Base-by-base conservation (phyloP, 1,140 invertebrate genomes). In the Drosophila paulistorum region DNA sequence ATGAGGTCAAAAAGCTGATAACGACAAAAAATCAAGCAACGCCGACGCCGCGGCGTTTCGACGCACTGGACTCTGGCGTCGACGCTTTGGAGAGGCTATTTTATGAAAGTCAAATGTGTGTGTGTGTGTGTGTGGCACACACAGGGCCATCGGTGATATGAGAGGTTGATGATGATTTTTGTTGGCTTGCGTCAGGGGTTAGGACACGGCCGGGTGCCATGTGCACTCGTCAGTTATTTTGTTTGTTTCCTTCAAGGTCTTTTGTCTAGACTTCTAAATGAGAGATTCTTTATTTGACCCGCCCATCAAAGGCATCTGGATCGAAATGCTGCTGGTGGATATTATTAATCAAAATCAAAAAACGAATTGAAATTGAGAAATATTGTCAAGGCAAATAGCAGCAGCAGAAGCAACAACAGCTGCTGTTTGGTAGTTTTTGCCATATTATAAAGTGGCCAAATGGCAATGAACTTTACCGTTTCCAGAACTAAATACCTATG, bases 401-500 rank as follows among this genome's bases (percentile, higher is more conserved):
- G 11, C 2, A 39, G 11, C 11, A 39, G 3, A 0, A 39, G 11
- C 81, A 89, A 2, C 37, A 39, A 5, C 2, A 39, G 11, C 81
- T 89, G 84, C 80, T 89, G 85, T 2, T 48, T 17, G 45, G 7
- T 48, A 48, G 85, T 89, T 89, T 89, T 89, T 89, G 85, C 74
- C 68, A 68, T 41, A 71, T 73, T 72, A 73, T 76, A 45, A 39
- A 62, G 59, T 64, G 63, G 37, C 23, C 51, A 74, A 89, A 89
- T 84, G 84, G 84, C 84, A 89, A 89, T 89, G 85, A 89, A 89
- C 84, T 89, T 89, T 83, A 83, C 83, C 83, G 82, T 81, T 67
- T 59, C 54, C 55, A 81, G 78, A 75, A 84, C 73, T 61, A 65
- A 60, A 61, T 62, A 20, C 58, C 33, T 23, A 39, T 60, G 17